Base-by-base conservation (phyloP, 2,797 vertebrate genomes). In the Ptychobarbus kaznakovi region DNA sequence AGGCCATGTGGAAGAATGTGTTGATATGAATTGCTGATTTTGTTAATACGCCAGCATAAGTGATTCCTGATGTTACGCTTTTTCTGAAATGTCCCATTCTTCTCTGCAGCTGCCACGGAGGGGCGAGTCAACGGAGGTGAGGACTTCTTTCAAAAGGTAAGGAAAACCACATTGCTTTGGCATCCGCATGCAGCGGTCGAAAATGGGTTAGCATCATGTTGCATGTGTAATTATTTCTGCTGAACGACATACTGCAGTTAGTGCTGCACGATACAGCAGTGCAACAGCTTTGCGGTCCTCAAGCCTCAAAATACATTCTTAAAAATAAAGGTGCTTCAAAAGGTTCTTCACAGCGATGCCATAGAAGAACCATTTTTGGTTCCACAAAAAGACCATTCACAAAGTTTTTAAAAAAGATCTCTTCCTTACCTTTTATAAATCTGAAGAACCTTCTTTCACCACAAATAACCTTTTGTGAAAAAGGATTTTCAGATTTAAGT, bases 91-190 rank as follows among this genome's bases (percentile, higher is more conserved):
- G 81, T 86, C 76, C 81, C 78, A 46, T 90, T 90, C 78, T 89
- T 86, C 81, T 95, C 94, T 90, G 83, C 94, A 97, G 96, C 96
- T 94, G 96, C 96, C 89, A 95, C 96, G 40, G 96, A 97, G 90
- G 96, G 96, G 92, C 96, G 95, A 93, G 95, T 96, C 82, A 97
- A 96, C 91, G 96, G 96, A 88, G 96, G 96, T 83, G 96, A 97
- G 93, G 96, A 97, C 93, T 97, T 97, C 94, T 97, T 97, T 92
- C 96, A 96, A 86, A 97, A 97, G 96, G 96, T 97, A 95, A 95
- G 88, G 70, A 51, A 89, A 89, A 87, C 81, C 83, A 84, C 89
- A 87, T 74, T 68, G 66, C 85, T 82, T 77, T 86, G 80, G 58
- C 82, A 83, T 66, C 63, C 49, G 13, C 12, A 5, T 65, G 44